Conservation (phyloP, 2,113 vertebrate genomes). For the Baryphthengus martii region DNA sequence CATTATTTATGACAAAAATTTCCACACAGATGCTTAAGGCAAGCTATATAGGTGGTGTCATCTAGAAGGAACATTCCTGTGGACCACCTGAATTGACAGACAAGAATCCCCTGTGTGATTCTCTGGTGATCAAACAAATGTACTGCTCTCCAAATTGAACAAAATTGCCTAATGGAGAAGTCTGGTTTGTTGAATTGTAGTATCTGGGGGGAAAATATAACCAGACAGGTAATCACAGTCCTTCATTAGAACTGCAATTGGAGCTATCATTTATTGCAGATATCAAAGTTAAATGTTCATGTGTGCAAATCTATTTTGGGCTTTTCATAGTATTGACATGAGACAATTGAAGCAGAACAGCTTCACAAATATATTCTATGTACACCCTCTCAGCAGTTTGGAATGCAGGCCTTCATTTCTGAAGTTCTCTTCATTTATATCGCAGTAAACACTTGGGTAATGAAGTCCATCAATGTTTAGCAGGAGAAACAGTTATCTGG, state of each 20-base stretch:
- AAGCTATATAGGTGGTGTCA: neutral
- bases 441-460: neutral
- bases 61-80: neutral
- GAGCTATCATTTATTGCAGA: neutral
- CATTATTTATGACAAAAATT: neutral
- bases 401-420: slow-evolving; percentile 15
- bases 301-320: neutral
- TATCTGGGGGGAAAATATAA: neutral
- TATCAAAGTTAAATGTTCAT: neutral
- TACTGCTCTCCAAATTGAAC: neutral
- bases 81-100: neutral
- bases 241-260: neutral
- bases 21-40: neutral
- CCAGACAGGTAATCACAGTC: neutral
- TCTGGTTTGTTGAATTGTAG: neutral
- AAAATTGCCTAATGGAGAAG: neutral
- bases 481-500: neutral
- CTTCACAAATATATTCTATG: neutral
- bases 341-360: neutral
- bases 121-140: neutral
- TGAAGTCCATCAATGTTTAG: neutral
- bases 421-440: neutral
- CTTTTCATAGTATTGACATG: neutral
- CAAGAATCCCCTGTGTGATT: neutral
- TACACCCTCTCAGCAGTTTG: neutral